Percentiles rank a stretch among this genome's conserved stretches.
Evolutionary conservation across 2,113 vertebrate species (phyloP).

Genomic region (Pristiophorus japonicus): DNA sequence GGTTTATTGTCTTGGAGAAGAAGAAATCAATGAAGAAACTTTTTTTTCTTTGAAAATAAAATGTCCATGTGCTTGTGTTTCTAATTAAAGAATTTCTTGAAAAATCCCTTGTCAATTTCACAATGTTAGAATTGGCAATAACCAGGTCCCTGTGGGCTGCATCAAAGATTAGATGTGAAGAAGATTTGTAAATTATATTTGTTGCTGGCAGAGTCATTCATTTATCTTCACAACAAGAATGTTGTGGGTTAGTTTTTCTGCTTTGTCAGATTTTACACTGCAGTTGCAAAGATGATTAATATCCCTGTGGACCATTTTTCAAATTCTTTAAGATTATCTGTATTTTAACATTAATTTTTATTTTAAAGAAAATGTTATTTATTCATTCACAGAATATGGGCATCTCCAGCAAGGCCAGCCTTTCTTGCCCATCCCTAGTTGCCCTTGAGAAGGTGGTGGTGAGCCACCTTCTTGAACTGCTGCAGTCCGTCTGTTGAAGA

Average conservation of each 20-base stretch:
- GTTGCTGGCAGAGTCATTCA: neutral
- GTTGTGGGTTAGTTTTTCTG: neutral
- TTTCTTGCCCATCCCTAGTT: too few relatives aligned
- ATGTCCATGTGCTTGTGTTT: neutral
- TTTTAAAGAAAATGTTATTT: neutral
- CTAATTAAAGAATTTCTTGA: neutral
- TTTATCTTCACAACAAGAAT: neutral
- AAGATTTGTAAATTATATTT: neutral
- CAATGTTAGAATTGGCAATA: neutral
- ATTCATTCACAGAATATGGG: neutral
- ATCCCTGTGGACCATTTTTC: neutral
- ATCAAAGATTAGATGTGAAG: neutral
- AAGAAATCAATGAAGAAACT: neutral
- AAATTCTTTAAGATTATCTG: neutral
- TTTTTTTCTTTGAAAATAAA: neutral
- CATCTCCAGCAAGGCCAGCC: too few relatives aligned
- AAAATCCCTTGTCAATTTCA: neutral
- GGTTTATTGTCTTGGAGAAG: neutral
- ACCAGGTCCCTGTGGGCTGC: neutral
- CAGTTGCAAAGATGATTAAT: neutral
- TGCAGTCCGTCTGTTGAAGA: neutral
- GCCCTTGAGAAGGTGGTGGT: too few relatives aligned
- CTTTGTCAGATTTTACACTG: neutral
- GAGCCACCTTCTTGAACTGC: neutral
- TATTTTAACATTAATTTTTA: neutral